Evolutionary conservation across 2,113 vertebrate genomes (phyloP).

Genomic region (Onychostoma macrolepis): DNA sequence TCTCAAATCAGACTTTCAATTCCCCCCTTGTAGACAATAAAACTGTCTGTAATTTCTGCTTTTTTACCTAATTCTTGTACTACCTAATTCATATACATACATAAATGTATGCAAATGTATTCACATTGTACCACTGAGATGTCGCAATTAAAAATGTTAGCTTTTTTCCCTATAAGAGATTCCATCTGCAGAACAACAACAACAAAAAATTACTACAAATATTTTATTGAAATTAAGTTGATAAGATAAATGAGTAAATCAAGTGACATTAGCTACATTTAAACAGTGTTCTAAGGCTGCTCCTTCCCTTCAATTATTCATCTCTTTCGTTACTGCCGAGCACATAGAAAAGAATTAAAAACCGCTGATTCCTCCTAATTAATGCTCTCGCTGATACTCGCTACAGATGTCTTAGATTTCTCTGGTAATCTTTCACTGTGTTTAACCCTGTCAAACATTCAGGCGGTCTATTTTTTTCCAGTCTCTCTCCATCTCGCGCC

Average conservation of each 20-base stretch:
- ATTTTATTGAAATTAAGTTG: not conserved
- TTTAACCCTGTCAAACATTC: slow-evolving; percentile 64
- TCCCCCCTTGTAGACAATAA: not conserved
- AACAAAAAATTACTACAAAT: not conserved
- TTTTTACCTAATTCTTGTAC: too few species aligned
- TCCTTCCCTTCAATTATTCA: slow-evolving; percentile 68
- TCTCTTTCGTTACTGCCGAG: slow-evolving; percentile 60
- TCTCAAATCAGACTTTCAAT: not conserved
- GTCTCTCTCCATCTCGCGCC: not conserved
- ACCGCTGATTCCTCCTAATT: slow-evolving; percentile 64
- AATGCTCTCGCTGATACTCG: slow-evolving; percentile 57
- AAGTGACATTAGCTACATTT: slow-evolving; percentile 72
- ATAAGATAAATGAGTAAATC: slow-evolving; percentile 59
- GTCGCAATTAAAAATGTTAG: not conserved
- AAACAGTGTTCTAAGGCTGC: slow-evolving; percentile 61
- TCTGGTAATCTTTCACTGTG: slow-evolving; percentile 59
- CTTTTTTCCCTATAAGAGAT: not conserved
- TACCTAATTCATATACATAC: not conserved
- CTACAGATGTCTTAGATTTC: slow-evolving; percentile 73
- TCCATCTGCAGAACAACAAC: not conserved
- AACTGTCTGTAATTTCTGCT: not conserved
- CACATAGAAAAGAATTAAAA: slow-evolving; percentile 67
- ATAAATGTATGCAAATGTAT: not conserved
- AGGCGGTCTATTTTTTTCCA: slow-evolving; percentile 7
- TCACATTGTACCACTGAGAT: not conserved